Base-by-base conservation (phyloP, 2,797 vertebrate species). In the Rhinophrynus dorsalis region DNA sequence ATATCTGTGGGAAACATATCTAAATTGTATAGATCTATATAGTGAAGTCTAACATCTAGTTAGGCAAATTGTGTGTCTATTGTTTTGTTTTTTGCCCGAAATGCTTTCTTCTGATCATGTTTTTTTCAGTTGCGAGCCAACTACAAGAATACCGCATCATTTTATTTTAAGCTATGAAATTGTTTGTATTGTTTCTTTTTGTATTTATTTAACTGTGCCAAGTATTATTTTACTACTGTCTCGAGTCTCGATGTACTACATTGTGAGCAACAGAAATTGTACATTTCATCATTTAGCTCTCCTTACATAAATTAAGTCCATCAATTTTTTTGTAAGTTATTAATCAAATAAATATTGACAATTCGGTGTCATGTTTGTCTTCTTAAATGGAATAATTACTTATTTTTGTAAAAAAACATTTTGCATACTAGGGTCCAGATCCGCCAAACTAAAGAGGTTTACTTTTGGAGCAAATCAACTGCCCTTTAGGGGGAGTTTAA, bases 141-240 rank as follows among this genome's bases (percentile, higher is more conserved):
- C 70, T 74, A 42, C 55, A 52, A 21, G 47, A 73, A 54, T 66
- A 59, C 55, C 59, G 67, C 50, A 33, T 85, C 82, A 80, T 81
- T 83, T 76, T 82, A 85, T 84, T 83, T 85, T 87, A 86, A 82
- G 62, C 85, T 85, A 85, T 85, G 75, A 68, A 77, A 67, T 50
- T 60, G 70, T 73, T 45, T 73, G 55, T 83, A 84, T 84, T 88
- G n/a, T 83, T 90, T 89, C 83, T 68, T 87, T 84, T 85, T 84
- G 88, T 91, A 90, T 92, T 90, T 91, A 91, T 73, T 66, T 91
- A 90, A 89, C 80, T 91, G 90, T 92, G 90, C 90, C 90, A 91
- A 91, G 86, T 88, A 88, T 90, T 90, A 87, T 90, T 91, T 91
- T 91, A 89, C 88, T 90, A 90, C 86, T 80, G 84, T 87, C 42